Conservation (phyloP, 2,113 vertebrate species). For the Spizaetus ornatus region DNA sequence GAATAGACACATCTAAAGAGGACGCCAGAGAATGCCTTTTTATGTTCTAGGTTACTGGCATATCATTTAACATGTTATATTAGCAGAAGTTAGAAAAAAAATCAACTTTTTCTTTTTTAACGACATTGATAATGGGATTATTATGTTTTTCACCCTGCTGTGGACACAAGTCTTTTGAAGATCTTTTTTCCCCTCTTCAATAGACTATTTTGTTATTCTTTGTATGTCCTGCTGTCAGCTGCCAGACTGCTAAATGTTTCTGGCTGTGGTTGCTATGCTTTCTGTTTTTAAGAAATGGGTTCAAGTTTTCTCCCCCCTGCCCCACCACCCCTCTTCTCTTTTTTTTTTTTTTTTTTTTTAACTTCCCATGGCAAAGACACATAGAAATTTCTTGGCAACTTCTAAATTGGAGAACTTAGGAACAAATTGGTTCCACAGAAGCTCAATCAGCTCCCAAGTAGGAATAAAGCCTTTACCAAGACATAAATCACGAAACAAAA, state of each 20-base stretch:
- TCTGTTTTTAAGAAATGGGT: conserved; percentile 56
- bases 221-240: conserved; percentile 29
- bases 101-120: not conserved
- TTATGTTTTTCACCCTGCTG: conserved; percentile 40
- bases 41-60: not conserved
- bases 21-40: not conserved
- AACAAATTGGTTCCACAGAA: conserved; percentile 45
- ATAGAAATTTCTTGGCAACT: conserved; percentile 68
- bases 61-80: not conserved
- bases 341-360: not conserved
- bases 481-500: conserved; percentile 52
- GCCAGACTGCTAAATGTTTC: conserved; percentile 59
- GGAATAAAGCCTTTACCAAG: conserved; percentile 29
- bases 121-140: not conserved
- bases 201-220: conserved; percentile 63
- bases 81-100: not conserved
- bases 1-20: conserved; percentile 1
- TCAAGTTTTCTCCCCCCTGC: not conserved
- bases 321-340: not conserved
- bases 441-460: conserved; percentile 15
- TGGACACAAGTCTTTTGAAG: conserved; percentile 41
- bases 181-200: not conserved
- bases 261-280: conserved; percentile 60
- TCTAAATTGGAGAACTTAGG: conserved; percentile 48
- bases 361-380: conserved; percentile 57